These are phyloP conservation scores for Dorcus parallelipipedus DNA, from an alignment of 2,888 invertebrate genomes.

Conservation along the genomic window DNA sequence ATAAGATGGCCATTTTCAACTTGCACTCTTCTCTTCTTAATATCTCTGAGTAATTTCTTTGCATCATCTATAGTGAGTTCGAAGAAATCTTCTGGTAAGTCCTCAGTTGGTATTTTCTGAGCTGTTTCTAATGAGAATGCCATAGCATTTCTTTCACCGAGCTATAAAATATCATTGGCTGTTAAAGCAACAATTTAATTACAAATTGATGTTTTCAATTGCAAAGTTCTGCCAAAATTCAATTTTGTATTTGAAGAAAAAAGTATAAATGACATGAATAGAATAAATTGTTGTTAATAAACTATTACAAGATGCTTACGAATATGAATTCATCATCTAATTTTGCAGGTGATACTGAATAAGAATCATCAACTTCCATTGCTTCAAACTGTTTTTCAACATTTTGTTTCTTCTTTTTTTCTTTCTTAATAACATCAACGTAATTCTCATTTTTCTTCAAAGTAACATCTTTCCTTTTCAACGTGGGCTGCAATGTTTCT, in stretches of 20 bases:
- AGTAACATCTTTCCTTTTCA: slow-evolving; percentile 8
- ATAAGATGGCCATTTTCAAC: slow-evolving; percentile 72
- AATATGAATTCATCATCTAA: slow-evolving; percentile 45
- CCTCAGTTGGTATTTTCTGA: slow-evolving; percentile 63
- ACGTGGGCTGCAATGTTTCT: slow-evolving; percentile 4
- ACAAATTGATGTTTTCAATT: too few relatives aligned
- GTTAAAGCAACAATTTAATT: background rate
- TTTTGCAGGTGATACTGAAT: slow-evolving; percentile 17
- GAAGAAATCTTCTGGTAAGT: slow-evolving; percentile 84
- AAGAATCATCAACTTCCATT: slow-evolving; percentile 11
- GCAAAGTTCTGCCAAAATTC: too few relatives aligned
- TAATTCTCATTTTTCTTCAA: slow-evolving; percentile 18
- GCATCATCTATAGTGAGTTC: slow-evolving; percentile 82
- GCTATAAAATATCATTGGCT: slow-evolving; percentile 46
- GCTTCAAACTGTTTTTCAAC: slow-evolving; percentile 17
- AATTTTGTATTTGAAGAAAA: background rate
- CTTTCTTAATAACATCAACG: slow-evolving; percentile 22
- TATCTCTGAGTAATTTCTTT: slow-evolving; percentile 68
- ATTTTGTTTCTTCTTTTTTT: slow-evolving; percentile 30
- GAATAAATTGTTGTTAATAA: background rate
- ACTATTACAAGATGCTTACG: slow-evolving; percentile 35
- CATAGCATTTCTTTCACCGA: slow-evolving; percentile 73
- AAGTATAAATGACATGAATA: too few relatives aligned
- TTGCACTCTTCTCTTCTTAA: slow-evolving; percentile 61
- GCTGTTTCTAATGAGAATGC: slow-evolving; percentile 63